A percentile compares a stretch with the other conserved stretches of the same genome.
Conservation (phyloP, 2,113 vertebrate genomes). For the Todiramphus chloris region DNA sequence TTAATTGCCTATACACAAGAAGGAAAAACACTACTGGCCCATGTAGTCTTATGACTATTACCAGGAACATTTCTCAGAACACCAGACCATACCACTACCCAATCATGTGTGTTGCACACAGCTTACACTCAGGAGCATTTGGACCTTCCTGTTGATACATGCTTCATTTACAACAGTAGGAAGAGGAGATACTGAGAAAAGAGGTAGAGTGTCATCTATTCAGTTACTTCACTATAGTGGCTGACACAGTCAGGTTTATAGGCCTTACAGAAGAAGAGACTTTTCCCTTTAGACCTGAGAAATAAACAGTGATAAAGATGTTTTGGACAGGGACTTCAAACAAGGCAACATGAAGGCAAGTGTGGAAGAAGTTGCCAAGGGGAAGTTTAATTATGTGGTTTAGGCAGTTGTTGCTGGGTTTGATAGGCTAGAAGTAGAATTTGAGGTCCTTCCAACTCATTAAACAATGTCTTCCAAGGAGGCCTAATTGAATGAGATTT, state of each 20-base stretch:
- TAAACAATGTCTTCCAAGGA: not conserved
- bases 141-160: not conserved
- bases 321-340: not conserved
- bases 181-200: not conserved
- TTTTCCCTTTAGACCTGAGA: not conserved
- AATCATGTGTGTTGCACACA: rapidly evolving
- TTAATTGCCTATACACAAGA: not conserved
- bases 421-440: slow-evolving; percentile 20
- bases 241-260: not conserved
- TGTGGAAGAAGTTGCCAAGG: not conserved
- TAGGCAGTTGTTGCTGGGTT: not conserved
- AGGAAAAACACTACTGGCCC: not conserved
- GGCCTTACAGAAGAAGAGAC: not conserved
- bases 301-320: not conserved
- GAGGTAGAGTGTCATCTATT: not conserved
- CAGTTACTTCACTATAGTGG: not conserved
- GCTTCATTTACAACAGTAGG: not conserved
- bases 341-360: not conserved
- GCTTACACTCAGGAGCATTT: not conserved
- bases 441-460: slow-evolving; percentile 22
- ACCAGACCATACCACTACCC: not conserved
- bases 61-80: not conserved
- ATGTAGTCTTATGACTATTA: not conserved
- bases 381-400: slow-evolving; percentile 7
- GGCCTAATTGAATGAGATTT: slow-evolving; percentile 25